A percentile compares a stretch with the other conserved stretches of the same genome.
Conservation (phyloP, 2,888 invertebrate species). For the Sicus ferrugineus region DNA sequence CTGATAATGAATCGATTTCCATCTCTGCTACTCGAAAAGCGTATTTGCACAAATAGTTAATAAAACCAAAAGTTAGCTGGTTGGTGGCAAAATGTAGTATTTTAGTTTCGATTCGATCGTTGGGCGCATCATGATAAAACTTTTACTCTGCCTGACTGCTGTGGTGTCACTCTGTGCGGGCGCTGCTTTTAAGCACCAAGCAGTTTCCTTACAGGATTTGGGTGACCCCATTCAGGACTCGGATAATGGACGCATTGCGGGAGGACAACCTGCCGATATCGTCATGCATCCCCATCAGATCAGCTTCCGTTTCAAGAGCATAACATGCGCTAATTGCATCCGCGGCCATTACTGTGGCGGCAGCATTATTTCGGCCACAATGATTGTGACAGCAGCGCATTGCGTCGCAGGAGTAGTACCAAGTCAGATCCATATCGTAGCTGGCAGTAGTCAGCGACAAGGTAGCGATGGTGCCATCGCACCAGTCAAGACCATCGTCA, state of each 20-base stretch:
- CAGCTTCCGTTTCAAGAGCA: slow-evolving; percentile 51
- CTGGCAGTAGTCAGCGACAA: slow-evolving; percentile 66
- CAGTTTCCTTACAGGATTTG: background rate
- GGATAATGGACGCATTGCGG: slow-evolving; percentile 52
- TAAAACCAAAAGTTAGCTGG: background rate
- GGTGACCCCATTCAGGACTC: background rate
- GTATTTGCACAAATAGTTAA: background rate
- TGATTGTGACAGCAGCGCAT: slow-evolving; percentile 65
- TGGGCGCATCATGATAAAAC: background rate
- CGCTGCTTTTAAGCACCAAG: background rate
- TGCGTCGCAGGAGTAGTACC: slow-evolving; percentile 54
- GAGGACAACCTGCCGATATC: slow-evolving; percentile 49
- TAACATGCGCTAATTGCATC: slow-evolving; percentile 28
- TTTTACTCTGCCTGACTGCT: background rate
- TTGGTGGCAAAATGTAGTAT: slow-evolving; percentile 45
- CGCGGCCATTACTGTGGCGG: slow-evolving; percentile 64
- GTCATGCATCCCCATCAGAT: slow-evolving; percentile 52
- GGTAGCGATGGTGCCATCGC: slow-evolving; percentile 65
- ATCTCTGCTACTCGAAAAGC: background rate
- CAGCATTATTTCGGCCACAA: slow-evolving; percentile 57
- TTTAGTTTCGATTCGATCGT: background rate
- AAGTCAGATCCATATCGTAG: slow-evolving; percentile 63
- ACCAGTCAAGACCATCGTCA: slow-evolving; percentile 64
- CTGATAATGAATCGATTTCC: slow-evolving; percentile 42
- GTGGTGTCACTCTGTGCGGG: background rate